Evolutionary conservation across 2,888 invertebrate genomes (phyloP).

Genomic region (Campaea margaritaria): DNA sequence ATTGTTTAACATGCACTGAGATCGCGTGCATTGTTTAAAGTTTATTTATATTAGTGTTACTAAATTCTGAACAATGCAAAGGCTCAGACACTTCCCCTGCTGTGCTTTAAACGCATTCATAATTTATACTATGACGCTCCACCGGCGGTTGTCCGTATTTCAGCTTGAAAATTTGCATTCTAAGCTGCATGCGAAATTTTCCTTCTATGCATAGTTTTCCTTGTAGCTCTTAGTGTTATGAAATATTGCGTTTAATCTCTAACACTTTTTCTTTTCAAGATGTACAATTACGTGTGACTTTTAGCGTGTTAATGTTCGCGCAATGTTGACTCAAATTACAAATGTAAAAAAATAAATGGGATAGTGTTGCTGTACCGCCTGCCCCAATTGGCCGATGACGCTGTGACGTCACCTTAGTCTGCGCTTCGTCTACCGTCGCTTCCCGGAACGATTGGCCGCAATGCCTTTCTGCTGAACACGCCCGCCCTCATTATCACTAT

Average conservation of each 20-base stretch:
- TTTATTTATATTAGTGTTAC: background rate
- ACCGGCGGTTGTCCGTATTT: constrained; percentile 38
- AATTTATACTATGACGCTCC: constrained; percentile 9
- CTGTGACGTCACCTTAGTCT: constrained; percentile 77
- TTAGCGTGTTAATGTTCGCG: constrained; percentile 8
- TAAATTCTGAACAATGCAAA: background rate
- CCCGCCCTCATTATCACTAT: constrained; percentile 67
- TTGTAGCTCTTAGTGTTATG: constrained; percentile 9
- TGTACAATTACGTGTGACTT: background rate
- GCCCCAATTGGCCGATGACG: constrained; percentile 72
- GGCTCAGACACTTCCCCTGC: background rate
- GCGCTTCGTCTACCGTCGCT: constrained; percentile 76
- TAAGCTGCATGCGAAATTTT: constrained; percentile 21
- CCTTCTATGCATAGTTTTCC: constrained; percentile 21
- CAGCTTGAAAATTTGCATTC: constrained; percentile 27
- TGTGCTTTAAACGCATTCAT: constrained; percentile 4
- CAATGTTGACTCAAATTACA: constrained; percentile 10
- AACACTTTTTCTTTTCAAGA: constrained; percentile 14
- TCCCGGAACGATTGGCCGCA: constrained; percentile 77
- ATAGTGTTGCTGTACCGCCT: constrained; percentile 37
- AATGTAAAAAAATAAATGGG: constrained; percentile 11
- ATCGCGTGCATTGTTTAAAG: background rate
- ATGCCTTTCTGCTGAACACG: constrained; percentile 70
- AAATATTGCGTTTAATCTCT: constrained; percentile 11
- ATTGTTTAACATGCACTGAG: background rate